Base-by-base conservation (phyloP, 2,888 invertebrate species). In the Scaptomyza caliginosa region DNA sequence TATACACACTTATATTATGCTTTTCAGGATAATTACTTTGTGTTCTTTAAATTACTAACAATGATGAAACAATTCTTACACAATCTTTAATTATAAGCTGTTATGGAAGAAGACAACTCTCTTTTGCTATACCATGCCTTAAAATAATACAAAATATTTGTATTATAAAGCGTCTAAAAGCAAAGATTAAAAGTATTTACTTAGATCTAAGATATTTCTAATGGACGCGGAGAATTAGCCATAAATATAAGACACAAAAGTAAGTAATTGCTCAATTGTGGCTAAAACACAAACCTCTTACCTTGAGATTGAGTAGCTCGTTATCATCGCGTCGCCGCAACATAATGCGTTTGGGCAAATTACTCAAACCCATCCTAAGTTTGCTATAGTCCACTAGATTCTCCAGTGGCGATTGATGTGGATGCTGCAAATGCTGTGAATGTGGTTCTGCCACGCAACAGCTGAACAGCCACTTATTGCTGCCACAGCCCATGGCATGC, bases 401-500 rank as follows among this genome's bases (percentile, higher is more conserved):
- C 8, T 81, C 81, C 4, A 87, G 73, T 3, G 90, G 86, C 8
- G 90, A 77, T 3, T 81, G 69, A 43, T 88, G 77, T 30, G 67
- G 72, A 48, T 90, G 16, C 91, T 91, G 57, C 8, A 34, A 3
- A 93, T 92, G 81, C 95, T 93, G 1, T 94, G 94, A 76, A 34
- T 67, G 66, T 8, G 71, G 74, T 26, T 91, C 89, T 5, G 92
- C 92, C 39, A 93, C 92, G 79, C 96, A 96, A 90, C 96, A 96
- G 0, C 95, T 94, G 78, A 95, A 94, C 42, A 96, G 91, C 95
- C 95, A 95, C 63, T 93, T 92, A 85, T 93, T 93, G 42, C 93
- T 93, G 0, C 95, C 95, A 72, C 95, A 95, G 19, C 95, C 94
- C 23, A 93, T 91, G 34, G 93, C 93, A 81, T 94, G 93, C 32